Evolutionary conservation across 2,888 invertebrate genomes (phyloP).

Genomic region (Cephonodes hylas): DNA sequence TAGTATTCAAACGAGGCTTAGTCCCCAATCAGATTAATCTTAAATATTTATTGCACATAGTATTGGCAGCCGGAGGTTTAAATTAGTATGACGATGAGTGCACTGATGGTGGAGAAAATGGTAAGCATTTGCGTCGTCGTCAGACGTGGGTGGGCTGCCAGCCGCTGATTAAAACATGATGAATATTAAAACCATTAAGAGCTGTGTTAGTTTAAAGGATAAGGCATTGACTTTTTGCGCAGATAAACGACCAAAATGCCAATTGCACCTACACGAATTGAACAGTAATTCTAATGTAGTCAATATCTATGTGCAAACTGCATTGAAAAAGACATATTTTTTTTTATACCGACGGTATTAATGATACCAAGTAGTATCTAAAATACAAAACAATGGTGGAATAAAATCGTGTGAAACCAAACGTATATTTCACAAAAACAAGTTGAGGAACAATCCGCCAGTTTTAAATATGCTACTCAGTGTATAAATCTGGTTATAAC

Average conservation of each 20-base stretch:
- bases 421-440: too few species aligned
- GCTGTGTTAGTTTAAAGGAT: constrained; percentile 12
- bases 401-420: too few species aligned
- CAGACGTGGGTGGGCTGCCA: constrained; percentile 74
- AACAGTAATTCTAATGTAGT: background rate
- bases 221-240: constrained; percentile 23
- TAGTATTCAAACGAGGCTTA: constrained; percentile 72
- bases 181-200: constrained; percentile 62
- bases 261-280: constrained; percentile 9
- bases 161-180: constrained; percentile 69
- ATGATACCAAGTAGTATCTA: too few species aligned
- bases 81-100: constrained; percentile 78
- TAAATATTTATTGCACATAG: constrained; percentile 80
- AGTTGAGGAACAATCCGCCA: too few species aligned
- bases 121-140: constrained; percentile 51
- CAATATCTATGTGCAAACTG: background rate
- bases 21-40: constrained; percentile 76
- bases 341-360: background rate
- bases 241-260: background rate
- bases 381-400: too few species aligned
- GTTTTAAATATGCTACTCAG: too few species aligned
- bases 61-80: constrained; percentile 66
- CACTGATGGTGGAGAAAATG: constrained; percentile 74
- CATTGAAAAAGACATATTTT: background rate
- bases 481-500: too few species aligned